Evolutionary conservation across 2,888 invertebrate species (phyloP), one percentile per base, ranked within the genome.

Genomic region (Corbicula japonica): DNA sequence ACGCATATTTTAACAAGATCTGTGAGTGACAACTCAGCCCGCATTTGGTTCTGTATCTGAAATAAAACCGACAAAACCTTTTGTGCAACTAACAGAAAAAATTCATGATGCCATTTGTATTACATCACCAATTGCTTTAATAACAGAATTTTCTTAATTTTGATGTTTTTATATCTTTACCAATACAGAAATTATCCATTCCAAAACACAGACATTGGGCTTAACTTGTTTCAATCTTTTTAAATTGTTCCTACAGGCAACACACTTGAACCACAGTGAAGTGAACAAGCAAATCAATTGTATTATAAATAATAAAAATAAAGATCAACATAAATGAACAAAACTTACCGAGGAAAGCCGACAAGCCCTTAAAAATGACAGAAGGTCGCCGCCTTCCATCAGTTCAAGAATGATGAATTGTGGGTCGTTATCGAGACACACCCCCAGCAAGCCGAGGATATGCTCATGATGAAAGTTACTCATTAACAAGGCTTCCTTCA

Each of bases 401-500:
- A 99, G 95, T 93, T 99, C 99, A 95, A 99, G 96, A 58, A 99
- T 96, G 82, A 99, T 96, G 88, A 97, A 97, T 89, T 98, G 97
- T 8, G 98, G 97, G 91, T 98, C 98, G 85, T 97, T 96, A 92
- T 99, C 98, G 35, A 98, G 95, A 91, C 98, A 99, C 5, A 99
- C 98, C 0, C 99, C 99, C 10, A 99, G 95, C 35, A 99, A 95
- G 80, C 97, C 95, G 32, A 99, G 94, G 70, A 99, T 99, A 92
- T 99, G 98, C 78, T 98, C 97, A 92, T 99, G 99, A 87, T 97
- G 97, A 93, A 99, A 99, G 92, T 99, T 98, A 92, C 94, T 97
- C 98, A 99, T 99, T 54, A 99, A 94, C 86, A 98, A 96, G 0
- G 99, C 99, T 94, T 99, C 99, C 94, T 99, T 98, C 15, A 99